phyloP scores from a whole-genome alignment of 2,888 invertebrate species.

The Lingula anatina region DNA sequence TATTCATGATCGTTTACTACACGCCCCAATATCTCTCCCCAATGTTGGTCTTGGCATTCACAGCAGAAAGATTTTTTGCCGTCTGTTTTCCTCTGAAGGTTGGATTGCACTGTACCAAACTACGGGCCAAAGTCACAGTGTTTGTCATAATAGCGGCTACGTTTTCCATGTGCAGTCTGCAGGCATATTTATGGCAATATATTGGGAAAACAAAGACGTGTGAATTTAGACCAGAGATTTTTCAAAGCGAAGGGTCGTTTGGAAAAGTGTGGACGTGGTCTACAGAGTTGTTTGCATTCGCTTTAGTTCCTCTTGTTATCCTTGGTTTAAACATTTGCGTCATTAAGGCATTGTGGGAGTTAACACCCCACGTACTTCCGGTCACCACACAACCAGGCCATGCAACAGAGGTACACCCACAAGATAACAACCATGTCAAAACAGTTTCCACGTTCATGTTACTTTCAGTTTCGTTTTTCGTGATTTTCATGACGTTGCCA shows the following conservation, averaged over 20 bases:
- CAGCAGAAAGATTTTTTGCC: constrained; percentile 42
- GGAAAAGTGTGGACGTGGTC: constrained; percentile 27
- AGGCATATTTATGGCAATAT: no score
- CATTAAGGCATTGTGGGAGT: constrained; percentile 34
- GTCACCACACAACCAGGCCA: no score
- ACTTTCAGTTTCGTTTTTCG: constrained; percentile 49
- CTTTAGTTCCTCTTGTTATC: constrained; percentile 25
- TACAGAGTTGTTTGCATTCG: constrained; percentile 30
- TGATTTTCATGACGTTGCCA: constrained; percentile 48
- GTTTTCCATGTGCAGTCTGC: no score
- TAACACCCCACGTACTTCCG: constrained; percentile 22
- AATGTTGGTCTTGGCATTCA: constrained; percentile 44
- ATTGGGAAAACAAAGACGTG: no score
- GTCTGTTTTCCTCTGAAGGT: constrained; percentile 35
- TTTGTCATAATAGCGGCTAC: no score
- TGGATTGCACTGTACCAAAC: no score
- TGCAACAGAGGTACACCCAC: no score
- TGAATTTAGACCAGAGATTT: no score
- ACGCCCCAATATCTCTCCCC: constrained; percentile 43
- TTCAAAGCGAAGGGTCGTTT: no score
- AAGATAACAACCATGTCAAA: constrained; percentile 16
- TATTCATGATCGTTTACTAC: constrained; percentile 38
- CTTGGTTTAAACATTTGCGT: constrained; percentile 31
- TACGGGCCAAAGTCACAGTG: no score
- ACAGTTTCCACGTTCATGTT: constrained; percentile 47